These are phyloP conservation scores for Toxotes chatareus DNA, from an alignment of 2,113 vertebrate genomes.

Conservation along the genomic window DNA sequence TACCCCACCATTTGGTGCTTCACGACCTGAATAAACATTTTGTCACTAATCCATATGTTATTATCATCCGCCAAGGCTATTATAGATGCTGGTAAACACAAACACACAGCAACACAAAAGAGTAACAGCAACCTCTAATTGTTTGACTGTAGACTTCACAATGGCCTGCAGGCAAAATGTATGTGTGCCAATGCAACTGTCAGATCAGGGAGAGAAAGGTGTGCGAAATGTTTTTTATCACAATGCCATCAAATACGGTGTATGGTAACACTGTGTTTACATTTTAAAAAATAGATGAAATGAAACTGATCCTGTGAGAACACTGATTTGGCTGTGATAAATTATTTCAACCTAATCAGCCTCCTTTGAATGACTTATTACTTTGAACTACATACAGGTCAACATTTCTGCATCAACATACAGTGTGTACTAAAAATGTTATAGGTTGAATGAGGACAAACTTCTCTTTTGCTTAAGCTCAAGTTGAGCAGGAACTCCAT, in stretches of 20 bases:
- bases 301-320: conserved; percentile 4
- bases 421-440: background rate
- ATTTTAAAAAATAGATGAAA: background rate
- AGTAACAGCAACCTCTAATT: conserved; percentile 60
- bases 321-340: background rate
- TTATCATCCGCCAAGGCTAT: conserved; percentile 65
- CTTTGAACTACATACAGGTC: background rate
- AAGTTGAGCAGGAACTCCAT: conserved; percentile 14
- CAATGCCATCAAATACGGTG: conserved; percentile 32
- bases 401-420: background rate
- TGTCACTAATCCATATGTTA: conserved; percentile 79
- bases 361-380: background rate
- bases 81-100: conserved; percentile 48
- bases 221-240: conserved; percentile 37
- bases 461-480: background rate
- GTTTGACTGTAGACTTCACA: conserved; percentile 64
- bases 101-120: conserved; percentile 38
- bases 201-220: conserved; percentile 37
- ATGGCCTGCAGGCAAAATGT: conserved; percentile 59
- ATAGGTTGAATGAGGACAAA: conserved; percentile 4
- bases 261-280: background rate
- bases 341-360: conserved; percentile 4
- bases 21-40: conserved; percentile 73
- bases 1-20: conserved; percentile 74
- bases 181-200: conserved; percentile 57